Conservation (phyloP, 1,140 invertebrate species). For the Drosophila quadrilineata region DNA sequence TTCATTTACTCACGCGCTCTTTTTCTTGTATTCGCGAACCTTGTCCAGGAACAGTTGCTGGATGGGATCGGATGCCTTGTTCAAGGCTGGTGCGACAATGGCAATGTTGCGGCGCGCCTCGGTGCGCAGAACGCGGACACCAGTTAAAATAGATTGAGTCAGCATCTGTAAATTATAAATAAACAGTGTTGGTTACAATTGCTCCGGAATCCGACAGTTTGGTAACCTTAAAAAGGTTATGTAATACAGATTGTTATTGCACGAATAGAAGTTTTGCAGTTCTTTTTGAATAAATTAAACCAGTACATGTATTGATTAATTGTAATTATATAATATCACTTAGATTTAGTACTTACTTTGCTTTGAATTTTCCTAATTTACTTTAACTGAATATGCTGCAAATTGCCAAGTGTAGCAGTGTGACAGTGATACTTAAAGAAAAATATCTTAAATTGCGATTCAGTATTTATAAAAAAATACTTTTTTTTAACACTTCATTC, state of each 20-base stretch:
- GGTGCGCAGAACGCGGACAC: constrained; percentile 63
- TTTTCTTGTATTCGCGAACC: constrained; percentile 91
- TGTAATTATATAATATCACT: constrained; percentile 29
- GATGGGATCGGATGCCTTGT: constrained; percentile 92
- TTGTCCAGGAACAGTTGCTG: constrained; percentile 97
- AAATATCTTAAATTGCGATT: not conserved
- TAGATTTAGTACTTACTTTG: too few relatives aligned
- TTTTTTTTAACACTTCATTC: too few relatives aligned
- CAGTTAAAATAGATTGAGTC: constrained; percentile 68
- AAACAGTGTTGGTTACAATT: not conserved
- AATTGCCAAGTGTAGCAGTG: constrained; percentile 34
- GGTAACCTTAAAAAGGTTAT: constrained; percentile 80
- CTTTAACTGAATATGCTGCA: constrained; percentile 23
- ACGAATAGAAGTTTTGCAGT: too few relatives aligned
- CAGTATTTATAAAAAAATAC: too few relatives aligned
- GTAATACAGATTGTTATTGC: constrained; percentile 46
- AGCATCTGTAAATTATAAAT: constrained; percentile 76
- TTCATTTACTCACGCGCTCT: constrained; percentile 60
- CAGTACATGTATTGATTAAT: not conserved
- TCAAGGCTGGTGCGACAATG: constrained; percentile 86
- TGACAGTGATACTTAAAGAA: constrained; percentile 10
- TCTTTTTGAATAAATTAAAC: not conserved
- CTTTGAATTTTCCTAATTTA: constrained; percentile 45
- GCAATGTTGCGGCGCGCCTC: constrained; percentile 84
- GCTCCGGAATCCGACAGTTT: constrained; percentile 1